Percentiles rank a stretch among this genome's conserved stretches.
phyloP scores from a whole-genome alignment of 1,140 invertebrate species.

The Harpegnathos saltator region DNA sequence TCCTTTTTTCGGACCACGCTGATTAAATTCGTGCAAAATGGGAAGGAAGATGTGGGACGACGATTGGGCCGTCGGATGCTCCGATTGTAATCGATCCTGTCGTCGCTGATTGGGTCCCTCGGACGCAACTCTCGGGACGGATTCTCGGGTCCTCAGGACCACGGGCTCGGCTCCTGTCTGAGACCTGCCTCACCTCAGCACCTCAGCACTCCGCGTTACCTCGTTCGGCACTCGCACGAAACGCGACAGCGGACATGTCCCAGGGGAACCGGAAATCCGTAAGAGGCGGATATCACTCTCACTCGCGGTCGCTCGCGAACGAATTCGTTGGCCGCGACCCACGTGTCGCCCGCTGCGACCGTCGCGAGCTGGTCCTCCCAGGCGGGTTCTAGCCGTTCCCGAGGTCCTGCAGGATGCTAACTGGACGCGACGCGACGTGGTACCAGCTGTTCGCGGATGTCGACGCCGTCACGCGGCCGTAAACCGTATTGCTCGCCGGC shows the following conservation, averaged over 20 bases:
- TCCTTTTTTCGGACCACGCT: no score
- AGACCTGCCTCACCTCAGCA: no score
- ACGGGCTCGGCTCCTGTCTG: no score
- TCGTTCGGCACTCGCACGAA: slow-evolving; percentile 28
- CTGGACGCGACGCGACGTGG: slow-evolving; percentile 51
- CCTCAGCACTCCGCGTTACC: neutral
- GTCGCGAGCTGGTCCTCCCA: neutral
- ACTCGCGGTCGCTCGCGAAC: neutral
- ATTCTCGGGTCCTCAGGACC: no score
- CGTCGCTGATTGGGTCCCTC: no score
- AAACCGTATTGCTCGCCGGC: slow-evolving; percentile 76
- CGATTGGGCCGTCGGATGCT: neutral
- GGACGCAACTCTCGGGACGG: no score
- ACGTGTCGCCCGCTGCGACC: neutral
- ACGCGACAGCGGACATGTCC: slow-evolving; percentile 7
- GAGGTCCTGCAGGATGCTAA: slow-evolving; percentile 10
- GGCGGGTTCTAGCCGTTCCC: neutral
- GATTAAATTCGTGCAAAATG: no score
- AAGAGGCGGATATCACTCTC: slow-evolving; percentile 42
- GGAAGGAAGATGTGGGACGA: no score
- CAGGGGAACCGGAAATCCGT: neutral
- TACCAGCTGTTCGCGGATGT: slow-evolving; percentile 72
- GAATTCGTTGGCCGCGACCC: neutral
- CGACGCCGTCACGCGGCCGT: slow-evolving; percentile 70
- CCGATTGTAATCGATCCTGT: neutral